A percentile compares a stretch with the other conserved stretches of the same genome.
phyloP scores from a whole-genome alignment of 2,797 vertebrate species.

The Kryptolebias ocellatus region DNA sequence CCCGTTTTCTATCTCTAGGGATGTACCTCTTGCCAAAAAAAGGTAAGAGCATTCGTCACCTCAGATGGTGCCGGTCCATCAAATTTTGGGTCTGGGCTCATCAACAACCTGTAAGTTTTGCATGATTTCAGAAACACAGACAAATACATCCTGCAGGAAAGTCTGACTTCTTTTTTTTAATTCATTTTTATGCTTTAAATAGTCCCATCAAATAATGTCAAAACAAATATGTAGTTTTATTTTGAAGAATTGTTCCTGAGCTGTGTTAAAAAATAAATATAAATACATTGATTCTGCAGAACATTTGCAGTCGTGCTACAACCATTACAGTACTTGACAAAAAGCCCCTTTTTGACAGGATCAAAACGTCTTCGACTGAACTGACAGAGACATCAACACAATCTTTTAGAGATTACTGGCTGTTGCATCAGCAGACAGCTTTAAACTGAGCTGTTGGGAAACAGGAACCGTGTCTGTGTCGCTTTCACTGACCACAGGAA shows the following conservation, averaged over 20 bases:
- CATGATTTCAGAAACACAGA: not conserved
- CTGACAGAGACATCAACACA: slow-evolving; percentile 6
- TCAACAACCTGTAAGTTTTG: not conserved
- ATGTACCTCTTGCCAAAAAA: too few relatives aligned
- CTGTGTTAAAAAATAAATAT: slow-evolving; percentile 39
- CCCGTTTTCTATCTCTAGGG: too few relatives aligned
- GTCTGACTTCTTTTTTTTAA: not conserved
- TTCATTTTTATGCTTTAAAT: slow-evolving; percentile 13
- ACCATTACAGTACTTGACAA: slow-evolving; percentile 2
- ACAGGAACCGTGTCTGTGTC: slow-evolving; percentile 57
- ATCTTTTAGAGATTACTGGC: slow-evolving; percentile 1
- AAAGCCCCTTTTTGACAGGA: slow-evolving; percentile 3
- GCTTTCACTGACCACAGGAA: slow-evolving; percentile 40
- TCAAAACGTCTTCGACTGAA: not conserved
- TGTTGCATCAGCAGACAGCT: slow-evolving; percentile 31
- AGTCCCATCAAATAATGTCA: not conserved
- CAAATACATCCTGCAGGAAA: not conserved
- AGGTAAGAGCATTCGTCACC: too few relatives aligned
- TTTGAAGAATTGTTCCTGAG: slow-evolving; percentile 42
- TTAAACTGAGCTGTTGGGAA: slow-evolving; percentile 48
- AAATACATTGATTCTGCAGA: slow-evolving; percentile 37
- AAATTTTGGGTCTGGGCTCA: too few relatives aligned
- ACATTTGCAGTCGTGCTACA: slow-evolving; percentile 18
- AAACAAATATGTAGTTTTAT: slow-evolving; percentile 11
- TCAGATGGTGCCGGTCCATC: too few relatives aligned